Evolutionary conservation across 1,140 invertebrate genomes (phyloP).

Genomic region (Heterodera schachtii): DNA sequence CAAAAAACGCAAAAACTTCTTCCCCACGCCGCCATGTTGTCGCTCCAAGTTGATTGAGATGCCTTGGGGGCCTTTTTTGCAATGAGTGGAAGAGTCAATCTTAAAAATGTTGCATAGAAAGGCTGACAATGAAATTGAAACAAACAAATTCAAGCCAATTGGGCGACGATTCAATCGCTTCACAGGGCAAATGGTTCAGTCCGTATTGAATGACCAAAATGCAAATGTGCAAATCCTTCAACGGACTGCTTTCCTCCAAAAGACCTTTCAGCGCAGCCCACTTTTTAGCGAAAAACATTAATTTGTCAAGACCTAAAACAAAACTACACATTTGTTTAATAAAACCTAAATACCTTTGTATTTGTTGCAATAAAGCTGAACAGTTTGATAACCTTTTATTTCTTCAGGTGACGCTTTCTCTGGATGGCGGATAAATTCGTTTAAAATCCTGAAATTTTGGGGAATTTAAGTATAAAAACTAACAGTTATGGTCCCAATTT

Average conservation of each 20-base stretch:
- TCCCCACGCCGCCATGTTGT: slow-evolving; percentile 45
- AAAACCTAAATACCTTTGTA: slow-evolving; percentile 29
- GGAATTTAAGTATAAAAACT: not conserved
- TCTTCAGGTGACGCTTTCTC: slow-evolving; percentile 17
- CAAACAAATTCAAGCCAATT: slow-evolving; percentile 39
- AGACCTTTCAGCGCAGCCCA: slow-evolving; percentile 38
- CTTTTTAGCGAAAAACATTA: slow-evolving; percentile 45
- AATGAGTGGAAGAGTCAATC: not conserved
- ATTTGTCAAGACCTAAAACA: slow-evolving; percentile 38
- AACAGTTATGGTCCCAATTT: not conserved
- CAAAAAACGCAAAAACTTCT: slow-evolving; percentile 48
- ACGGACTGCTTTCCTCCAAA: slow-evolving; percentile 21
- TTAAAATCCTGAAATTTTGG: slow-evolving; percentile 15
- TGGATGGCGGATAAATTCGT: slow-evolving; percentile 15
- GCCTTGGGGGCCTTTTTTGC: not conserved
- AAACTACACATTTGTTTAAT: not conserved
- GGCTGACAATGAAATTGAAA: not conserved
- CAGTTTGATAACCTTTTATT: not conserved
- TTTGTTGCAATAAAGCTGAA: slow-evolving; percentile 29
- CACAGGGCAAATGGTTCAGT: slow-evolving; percentile 43
- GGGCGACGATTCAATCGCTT: slow-evolving; percentile 33
- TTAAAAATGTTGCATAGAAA: slow-evolving; percentile 1
- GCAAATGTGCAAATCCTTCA: slow-evolving; percentile 44
- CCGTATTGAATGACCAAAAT: slow-evolving; percentile 41
- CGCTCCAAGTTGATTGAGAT: slow-evolving; percentile 33